phyloP scores from a whole-genome alignment of 1,140 invertebrate species.

The Apis dorsata region DNA sequence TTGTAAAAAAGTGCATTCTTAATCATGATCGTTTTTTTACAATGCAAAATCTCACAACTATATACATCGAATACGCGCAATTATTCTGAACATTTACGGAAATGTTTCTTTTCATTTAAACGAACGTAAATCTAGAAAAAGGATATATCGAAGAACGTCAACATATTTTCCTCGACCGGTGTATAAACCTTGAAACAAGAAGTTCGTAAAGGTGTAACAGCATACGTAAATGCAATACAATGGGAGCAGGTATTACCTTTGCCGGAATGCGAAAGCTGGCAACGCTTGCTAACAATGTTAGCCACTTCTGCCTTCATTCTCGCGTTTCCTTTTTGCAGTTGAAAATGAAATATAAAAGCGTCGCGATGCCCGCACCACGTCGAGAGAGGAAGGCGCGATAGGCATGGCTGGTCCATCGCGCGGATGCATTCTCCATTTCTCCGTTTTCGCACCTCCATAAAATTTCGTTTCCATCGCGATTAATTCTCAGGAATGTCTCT shows the following conservation, averaged over 20 bases:
- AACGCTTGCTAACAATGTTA: constrained; percentile 53
- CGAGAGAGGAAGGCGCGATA: not conserved
- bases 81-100: too few relatives aligned
- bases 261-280: constrained; percentile 19
- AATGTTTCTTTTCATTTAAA: not conserved
- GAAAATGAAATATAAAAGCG: constrained; percentile 49
- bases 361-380: not conserved
- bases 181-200: constrained; percentile 56
- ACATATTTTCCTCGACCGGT: not conserved
- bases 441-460: constrained; percentile 16
- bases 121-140: not conserved
- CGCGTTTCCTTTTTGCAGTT: constrained; percentile 51
- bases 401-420: not conserved
- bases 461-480: constrained; percentile 31
- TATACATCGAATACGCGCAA: too few relatives aligned
- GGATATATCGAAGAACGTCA: not conserved
- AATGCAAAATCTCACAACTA: too few relatives aligned
- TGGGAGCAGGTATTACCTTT: constrained; percentile 48
- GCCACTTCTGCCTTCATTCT: constrained; percentile 41
- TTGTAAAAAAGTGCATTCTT: too few relatives aligned
- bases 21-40: too few relatives aligned
- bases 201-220: constrained; percentile 50
- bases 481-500: constrained; percentile 33
- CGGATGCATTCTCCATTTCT: not conserved
- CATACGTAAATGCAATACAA: constrained; percentile 59